Evolutionary conservation across 2,113 vertebrate species (phyloP), one percentile per base, ranked within the genome.

Genomic region (Triplophysa tibetana): DNA sequence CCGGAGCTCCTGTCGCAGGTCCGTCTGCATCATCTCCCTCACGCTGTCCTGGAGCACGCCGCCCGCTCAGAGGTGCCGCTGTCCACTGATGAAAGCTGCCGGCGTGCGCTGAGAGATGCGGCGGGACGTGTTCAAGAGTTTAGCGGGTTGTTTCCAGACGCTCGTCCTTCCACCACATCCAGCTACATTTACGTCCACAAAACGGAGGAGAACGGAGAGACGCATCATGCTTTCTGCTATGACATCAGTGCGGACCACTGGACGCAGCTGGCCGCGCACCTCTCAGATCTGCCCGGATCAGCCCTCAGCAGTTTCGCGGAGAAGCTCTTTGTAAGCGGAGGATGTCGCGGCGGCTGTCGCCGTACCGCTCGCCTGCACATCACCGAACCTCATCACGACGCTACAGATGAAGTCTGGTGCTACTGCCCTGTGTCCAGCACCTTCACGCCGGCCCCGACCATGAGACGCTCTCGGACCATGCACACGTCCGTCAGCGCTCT

Each of bases 171-270:
- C 75, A 98, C 98, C 78, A 95, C 93, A 1, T 94, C 95, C 88
- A 96, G 95, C 87, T 99, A 99, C 3, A 98, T 99, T 88, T 96
- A 97, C 83, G 95, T 98, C 84, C 95, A 97, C 88, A 99, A 99
- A 92, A 99, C 96, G 0, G 96, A 97, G 79, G 96, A 97, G 88
- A 93, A 93, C 19, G 91, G 94, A 69, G 91, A 93, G 86, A 92
- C 89, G 23, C 90, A 87, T 2, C 93, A 96, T 79, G 94, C 95
- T 0, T 98, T 99, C 92, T 98, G 96, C 91, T 99, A 98, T 86
- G 95, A 95, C 80, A 92, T 97, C 83, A 93, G 93, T 88, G 92
- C 91, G 19, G 94, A 98, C 82, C 92, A 88, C 17, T 99, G 98
- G 98, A 95, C 88, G 77, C 95, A 96, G 62, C 87, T 98, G 29